Percentiles rank a stretch among this genome's conserved stretches.
Conservation (phyloP, 2,113 vertebrate species). For the Columba livia region DNA sequence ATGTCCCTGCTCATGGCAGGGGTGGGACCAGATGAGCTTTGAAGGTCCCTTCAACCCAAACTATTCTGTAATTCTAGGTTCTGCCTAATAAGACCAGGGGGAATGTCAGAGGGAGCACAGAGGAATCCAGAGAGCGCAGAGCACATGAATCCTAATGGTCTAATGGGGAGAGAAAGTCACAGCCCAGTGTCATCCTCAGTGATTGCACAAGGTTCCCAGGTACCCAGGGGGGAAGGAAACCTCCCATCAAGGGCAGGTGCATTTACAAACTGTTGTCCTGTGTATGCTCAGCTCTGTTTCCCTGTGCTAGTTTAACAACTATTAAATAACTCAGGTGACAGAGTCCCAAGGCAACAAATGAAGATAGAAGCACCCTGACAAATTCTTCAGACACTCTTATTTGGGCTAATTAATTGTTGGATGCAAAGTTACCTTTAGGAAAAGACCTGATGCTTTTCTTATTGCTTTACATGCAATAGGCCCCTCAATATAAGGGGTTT, state of each 20-base stretch:
- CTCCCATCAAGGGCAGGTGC: accelerated
- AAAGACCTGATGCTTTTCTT: background rate
- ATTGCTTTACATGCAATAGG: background rate
- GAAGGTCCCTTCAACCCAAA: too few relatives aligned
- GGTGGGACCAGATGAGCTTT: too few relatives aligned
- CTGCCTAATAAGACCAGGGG: background rate
- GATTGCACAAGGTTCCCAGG: accelerated
- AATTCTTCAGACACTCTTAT: background rate
- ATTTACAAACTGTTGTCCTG: accelerated
- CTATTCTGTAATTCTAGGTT: too few relatives aligned
- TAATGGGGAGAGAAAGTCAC: background rate
- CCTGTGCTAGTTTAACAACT: background rate
- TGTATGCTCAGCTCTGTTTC: background rate
- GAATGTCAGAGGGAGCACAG: background rate
- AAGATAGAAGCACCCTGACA: background rate
- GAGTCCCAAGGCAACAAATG: background rate
- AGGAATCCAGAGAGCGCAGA: background rate
- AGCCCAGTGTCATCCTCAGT: background rate
- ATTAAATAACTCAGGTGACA: background rate
- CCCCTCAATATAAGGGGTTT: background rate
- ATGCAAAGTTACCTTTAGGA: background rate
- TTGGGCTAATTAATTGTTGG: background rate
- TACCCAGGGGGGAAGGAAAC: accelerated
- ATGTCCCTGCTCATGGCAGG: too few relatives aligned
- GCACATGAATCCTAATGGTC: background rate